Conservation (phyloP, 2,797 vertebrate species). For the Hapalemur alaotrensis region DNA sequence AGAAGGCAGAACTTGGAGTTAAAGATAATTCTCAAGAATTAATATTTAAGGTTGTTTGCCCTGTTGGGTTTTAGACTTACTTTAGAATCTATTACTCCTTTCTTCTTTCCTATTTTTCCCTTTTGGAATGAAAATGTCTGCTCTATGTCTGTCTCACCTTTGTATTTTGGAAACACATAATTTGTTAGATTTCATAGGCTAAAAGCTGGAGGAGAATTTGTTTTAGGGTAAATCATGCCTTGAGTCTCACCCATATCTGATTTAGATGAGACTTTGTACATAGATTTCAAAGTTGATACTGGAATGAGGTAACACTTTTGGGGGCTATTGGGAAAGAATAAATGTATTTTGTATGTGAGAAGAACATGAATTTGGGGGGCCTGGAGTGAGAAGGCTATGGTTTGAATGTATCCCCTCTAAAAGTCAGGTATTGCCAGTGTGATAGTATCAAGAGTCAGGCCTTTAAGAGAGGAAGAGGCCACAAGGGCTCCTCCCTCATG, state of each 20-base stretch:
- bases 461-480: not conserved
- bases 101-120: not conserved
- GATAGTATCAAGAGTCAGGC: not conserved
- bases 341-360: not conserved
- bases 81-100: not conserved
- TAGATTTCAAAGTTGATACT: not conserved
- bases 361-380: not conserved
- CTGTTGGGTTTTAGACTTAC: not conserved
- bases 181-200: not conserved
- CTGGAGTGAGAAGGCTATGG: not conserved
- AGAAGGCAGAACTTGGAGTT: not conserved
- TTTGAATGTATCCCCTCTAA: not conserved
- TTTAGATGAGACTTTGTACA: not conserved
- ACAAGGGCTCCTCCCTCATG: not conserved
- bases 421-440: not conserved
- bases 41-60: not conserved
- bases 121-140: not conserved
- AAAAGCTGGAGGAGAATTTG: not conserved
- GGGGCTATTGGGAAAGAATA: not conserved
- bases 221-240: not conserved
- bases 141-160: not conserved
- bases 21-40: not conserved
- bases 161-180: not conserved
- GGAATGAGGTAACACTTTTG: not conserved
- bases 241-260: not conserved